These are phyloP conservation scores for Tetramorium simillimum DNA, from an alignment of 1,140 invertebrate genomes.

Conservation along the genomic window DNA sequence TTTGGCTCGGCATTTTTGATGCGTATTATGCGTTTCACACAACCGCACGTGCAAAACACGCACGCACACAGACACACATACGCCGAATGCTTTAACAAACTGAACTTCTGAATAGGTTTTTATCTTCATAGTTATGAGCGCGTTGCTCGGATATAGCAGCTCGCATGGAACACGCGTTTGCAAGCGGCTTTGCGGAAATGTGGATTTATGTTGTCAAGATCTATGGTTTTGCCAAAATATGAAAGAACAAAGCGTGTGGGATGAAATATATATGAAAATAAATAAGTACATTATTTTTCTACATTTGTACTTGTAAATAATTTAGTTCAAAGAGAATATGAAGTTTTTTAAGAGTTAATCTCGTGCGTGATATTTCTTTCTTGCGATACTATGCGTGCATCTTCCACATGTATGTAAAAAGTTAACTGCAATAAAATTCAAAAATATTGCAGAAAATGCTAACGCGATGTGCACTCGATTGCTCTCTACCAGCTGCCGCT, in stretches of 20 bases:
- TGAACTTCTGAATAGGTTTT: conserved; percentile 43
- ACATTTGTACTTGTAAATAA: not conserved
- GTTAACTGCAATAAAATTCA: not conserved
- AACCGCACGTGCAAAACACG: not conserved
- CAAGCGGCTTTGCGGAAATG: conserved; percentile 47
- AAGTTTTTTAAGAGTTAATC: not conserved
- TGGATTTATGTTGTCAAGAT: conserved; percentile 42
- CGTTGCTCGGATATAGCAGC: conserved; percentile 2
- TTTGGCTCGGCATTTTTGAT: not conserved
- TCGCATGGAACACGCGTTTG: conserved; percentile 16
- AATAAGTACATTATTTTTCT: not conserved
- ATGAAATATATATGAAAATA: not conserved
- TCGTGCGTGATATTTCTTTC: not conserved
- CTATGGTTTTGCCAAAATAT: not conserved
- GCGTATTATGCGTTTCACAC: not conserved
- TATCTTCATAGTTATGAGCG: conserved; percentile 31
- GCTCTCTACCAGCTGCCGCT: not conserved
- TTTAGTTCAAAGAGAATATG: not conserved
- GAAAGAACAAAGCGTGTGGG: not conserved
- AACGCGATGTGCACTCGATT: not conserved
- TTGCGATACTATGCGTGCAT: not conserved
- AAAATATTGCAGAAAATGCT: not conserved
- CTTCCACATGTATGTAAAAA: not conserved
- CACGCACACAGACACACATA: no score
- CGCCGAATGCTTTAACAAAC: conserved; percentile 23